Conservation (phyloP, 1,140 invertebrate species). For the Drosophila bocki region DNA sequence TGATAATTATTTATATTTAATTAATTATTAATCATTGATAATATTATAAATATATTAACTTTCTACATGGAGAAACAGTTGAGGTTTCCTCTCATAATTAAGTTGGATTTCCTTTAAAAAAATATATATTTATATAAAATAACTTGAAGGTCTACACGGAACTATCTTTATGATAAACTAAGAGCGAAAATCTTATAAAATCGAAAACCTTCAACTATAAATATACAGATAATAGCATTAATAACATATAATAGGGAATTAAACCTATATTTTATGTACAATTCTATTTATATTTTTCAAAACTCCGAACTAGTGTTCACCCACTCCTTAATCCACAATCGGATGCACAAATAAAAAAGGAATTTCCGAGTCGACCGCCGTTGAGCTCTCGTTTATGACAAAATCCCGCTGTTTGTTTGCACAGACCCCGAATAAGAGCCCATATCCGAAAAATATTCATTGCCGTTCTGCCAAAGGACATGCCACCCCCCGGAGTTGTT, state of each 20-base stretch:
- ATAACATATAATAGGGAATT: neutral
- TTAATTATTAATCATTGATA: too few species aligned
- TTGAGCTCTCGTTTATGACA: conserved; percentile 55
- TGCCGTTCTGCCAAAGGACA: conserved; percentile 36
- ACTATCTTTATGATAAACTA: neutral
- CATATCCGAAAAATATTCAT: conserved; percentile 54
- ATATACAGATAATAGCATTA: neutral
- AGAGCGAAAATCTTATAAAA: neutral
- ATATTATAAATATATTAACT: too few species aligned
- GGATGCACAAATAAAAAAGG: conserved; percentile 35
- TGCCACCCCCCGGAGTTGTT: conserved; percentile 14
- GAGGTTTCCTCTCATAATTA: too few species aligned
- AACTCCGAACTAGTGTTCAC: conserved; percentile 24
- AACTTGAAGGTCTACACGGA: neutral
- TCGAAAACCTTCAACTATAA: too few species aligned
- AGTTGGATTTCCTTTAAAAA: neutral
- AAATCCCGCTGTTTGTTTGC: conserved; percentile 77
- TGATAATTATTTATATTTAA: too few species aligned
- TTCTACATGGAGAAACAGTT: neutral
- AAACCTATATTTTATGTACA: neutral
- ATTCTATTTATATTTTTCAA: neutral
- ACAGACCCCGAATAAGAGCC: conserved; percentile 19
- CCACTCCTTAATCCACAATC: conserved; percentile 3
- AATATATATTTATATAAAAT: neutral
- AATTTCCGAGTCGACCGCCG: conserved; percentile 39